Evolutionary conservation across 2,113 vertebrate genomes (phyloP), one percentile per base, ranked within the genome.

Genomic region (Periophthalmodon schlosseri): DNA sequence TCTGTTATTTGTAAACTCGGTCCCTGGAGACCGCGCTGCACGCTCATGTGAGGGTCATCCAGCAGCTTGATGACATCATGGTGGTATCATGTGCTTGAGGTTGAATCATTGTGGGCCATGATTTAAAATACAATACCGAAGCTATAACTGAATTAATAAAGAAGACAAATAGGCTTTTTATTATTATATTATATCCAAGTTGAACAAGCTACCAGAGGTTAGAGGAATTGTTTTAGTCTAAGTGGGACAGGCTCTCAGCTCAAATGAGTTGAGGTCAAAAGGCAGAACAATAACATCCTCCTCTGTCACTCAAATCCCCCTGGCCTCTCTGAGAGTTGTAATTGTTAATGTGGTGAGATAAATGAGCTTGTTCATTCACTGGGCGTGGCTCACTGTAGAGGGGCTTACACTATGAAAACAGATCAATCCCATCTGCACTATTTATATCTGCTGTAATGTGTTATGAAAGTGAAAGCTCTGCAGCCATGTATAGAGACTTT

Each of bases 1-100:
- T 33, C 67, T 78, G 61, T 34, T 77, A 52, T 70, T 39, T 72
- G 56, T 60, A 72, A 76, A 60, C 80, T 69, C 47, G 56, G 24
- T 74, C 70, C 71, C 74, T 36, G 63, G 76, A 78, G 74, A 71
- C 39, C 9, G 10, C 39, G 39, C 39, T 44, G 39, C 39, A 44
- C 9, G 36, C 63, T 70, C 21, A 70, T 8, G 50, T 58, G 24
- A 21, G 23, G 78, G 66, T 84, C 74, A 77, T 79, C 78, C 79
- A 70, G 75, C 68, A 75, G 49, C 39, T 23, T 24, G 66, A 83
- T 86, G 83, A 85, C 76, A 76, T 91, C 79, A 85, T 84, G 58
- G 24, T 87, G 77, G 83, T 81, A 83, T 89, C 80, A 88, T 74
- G 67, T 70, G 39, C 39, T 44, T 44, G 39, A 44, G 39, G 39